Evolutionary conservation across 2,113 vertebrate genomes (phyloP).

Genomic region (Isichthys henryi): DNA sequence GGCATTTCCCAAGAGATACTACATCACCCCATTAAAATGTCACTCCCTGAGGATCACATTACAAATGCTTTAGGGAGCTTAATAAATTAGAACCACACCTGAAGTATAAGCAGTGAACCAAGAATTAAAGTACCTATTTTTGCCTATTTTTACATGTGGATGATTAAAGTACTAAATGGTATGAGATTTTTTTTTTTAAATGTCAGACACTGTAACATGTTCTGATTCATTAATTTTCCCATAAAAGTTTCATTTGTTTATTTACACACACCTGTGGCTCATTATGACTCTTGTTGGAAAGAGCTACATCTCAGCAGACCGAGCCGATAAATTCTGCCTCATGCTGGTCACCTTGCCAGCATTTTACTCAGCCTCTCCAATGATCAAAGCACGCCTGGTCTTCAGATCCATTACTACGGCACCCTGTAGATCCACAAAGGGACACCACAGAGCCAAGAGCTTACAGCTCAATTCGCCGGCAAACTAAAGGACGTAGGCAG

Average conservation of each 20-base stretch:
- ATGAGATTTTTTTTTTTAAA: not conserved
- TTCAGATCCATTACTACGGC: not conserved
- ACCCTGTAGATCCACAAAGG: not conserved
- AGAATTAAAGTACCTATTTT: not conserved
- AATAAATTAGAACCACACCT: not conserved
- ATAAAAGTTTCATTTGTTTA: not conserved
- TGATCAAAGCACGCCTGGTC: not conserved
- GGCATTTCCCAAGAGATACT: not conserved
- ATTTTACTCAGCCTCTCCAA: not conserved
- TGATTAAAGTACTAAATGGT: not conserved
- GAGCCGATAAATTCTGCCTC: not conserved
- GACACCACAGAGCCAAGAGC: not conserved
- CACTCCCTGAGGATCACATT: not conserved
- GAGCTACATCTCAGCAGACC: not conserved
- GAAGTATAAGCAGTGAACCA: not conserved
- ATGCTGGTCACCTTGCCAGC: not conserved
- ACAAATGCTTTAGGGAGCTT: not conserved
- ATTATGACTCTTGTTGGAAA: not conserved
- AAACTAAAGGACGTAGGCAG: not conserved
- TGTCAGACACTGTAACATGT: not conserved
- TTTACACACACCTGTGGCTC: not conserved
- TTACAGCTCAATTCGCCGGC: not conserved
- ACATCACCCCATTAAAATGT: conserved; percentile 6
- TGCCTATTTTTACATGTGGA: not conserved
- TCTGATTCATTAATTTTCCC: not conserved